These are phyloP conservation scores for Falcaria lacertinaria DNA, from an alignment of 2,888 invertebrate species.

Conservation along the genomic window DNA sequence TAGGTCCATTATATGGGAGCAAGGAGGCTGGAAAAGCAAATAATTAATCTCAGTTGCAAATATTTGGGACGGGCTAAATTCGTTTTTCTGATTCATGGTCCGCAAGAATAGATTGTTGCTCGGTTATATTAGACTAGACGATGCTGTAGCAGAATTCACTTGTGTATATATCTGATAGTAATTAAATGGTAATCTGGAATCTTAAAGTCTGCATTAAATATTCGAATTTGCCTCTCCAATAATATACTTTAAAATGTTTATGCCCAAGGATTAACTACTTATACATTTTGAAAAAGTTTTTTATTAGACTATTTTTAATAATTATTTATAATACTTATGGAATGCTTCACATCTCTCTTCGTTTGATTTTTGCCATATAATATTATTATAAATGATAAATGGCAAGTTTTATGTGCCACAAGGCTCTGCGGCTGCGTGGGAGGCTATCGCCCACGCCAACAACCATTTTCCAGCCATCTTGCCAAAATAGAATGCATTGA, in stretches of 20 bases:
- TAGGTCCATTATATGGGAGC: constrained; percentile 3
- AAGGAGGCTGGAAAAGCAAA: constrained; percentile 23
- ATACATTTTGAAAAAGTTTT: no score
- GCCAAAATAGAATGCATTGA: constrained; percentile 78
- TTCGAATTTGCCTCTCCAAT: no score
- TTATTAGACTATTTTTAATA: no score
- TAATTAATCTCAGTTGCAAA: constrained; percentile 40
- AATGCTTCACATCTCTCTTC: neutral
- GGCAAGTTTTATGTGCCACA: constrained; percentile 37
- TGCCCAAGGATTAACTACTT: no score
- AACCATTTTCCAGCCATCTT: constrained; percentile 69
- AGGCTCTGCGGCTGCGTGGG: constrained; percentile 47
- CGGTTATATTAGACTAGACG: constrained; percentile 30
- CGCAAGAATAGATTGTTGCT: constrained; percentile 39
- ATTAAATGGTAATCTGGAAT: no score
- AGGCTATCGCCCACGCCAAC: constrained; percentile 64
- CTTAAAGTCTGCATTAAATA: no score
- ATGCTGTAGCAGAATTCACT: no score
- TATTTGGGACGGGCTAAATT: constrained; percentile 42
- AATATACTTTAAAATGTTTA: neutral
- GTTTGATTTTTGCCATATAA: neutral
- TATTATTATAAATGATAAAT: constrained; percentile 25
- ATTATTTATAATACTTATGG: no score
- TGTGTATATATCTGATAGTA: no score
- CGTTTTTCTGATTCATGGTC: constrained; percentile 50